Conservation (phyloP, 2,888 invertebrate genomes). For the Erebia palarica region DNA sequence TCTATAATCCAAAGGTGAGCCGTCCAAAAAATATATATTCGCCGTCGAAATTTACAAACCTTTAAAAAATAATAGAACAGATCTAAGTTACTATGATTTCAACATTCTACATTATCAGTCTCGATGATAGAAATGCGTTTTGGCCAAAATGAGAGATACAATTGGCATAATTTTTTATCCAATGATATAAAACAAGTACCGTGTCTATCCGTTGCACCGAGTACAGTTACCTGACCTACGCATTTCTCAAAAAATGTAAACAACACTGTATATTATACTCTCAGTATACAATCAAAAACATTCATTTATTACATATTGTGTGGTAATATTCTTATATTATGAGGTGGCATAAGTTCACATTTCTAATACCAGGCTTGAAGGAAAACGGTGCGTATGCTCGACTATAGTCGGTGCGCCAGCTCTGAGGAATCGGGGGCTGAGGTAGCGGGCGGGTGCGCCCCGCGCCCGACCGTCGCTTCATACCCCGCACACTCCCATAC, state of each 20-base stretch:
- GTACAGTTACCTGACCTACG: conserved; percentile 66
- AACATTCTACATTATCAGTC: conserved; percentile 79
- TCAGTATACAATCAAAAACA: conserved; percentile 33
- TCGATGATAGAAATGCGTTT: conserved; percentile 79
- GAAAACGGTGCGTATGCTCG: conserved; percentile 31
- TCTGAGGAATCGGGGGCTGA: no score
- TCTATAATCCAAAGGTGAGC: conserved; percentile 77
- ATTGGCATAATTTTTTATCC: conserved; percentile 55
- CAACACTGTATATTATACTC: conserved; percentile 31
- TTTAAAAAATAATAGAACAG: conserved; percentile 78
- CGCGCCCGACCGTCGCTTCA: no score
- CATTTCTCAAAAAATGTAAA: conserved; percentile 33
- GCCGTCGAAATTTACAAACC: conserved; percentile 69
- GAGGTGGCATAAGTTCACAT: conserved; percentile 24
- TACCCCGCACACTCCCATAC: no score
- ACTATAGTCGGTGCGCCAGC: no score
- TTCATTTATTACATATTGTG: conserved; percentile 29
- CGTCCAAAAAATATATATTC: conserved; percentile 72
- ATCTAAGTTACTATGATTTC: conserved; percentile 71
- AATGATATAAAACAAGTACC: conserved; percentile 57
- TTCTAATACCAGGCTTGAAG: conserved; percentile 23
- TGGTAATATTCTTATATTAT: conserved; percentile 17
- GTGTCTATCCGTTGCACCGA: conserved; percentile 57
- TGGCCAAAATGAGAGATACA: conserved; percentile 79
- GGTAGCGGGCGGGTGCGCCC: no score